Base-by-base conservation (phyloP, 2,888 invertebrate species). In the Pecten maximus region DNA sequence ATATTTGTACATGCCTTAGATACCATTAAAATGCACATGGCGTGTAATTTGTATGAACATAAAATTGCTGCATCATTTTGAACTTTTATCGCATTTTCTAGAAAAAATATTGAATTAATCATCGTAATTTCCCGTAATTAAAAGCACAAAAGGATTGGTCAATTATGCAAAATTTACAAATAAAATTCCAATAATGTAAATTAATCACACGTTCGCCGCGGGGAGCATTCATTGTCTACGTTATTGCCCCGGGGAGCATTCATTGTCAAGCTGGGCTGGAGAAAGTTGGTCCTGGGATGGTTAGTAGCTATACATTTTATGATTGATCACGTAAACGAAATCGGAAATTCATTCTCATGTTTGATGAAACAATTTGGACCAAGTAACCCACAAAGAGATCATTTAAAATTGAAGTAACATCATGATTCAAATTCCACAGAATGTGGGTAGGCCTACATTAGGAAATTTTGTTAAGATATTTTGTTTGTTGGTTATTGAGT, bases 101-200 rank as follows among this genome's bases (percentile, higher is more conserved):
- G 12, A 44, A 6, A 16, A 60, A 50, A 60, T 23, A 60, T 60
- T 60, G n/a, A 60, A 60, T 60, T 60, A 60, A 60, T 60, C 60
- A 60, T 60, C 8, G 19, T 60, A 23, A 60, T 60, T 60, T 60
- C 23, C 23, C 16, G 60, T 60, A n/a, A 23, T 60, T 60, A 60
- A 60, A 23, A 60, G 60, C 60, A 60, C 16, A 6, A 60, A 60
- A 60, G 60, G 60, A 60, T 60, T 23, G 60, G 60, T 60, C 60
- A 60, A 60, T 60, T 60, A 60, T 60, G 60, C 60, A 60, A 60
- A 60, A 60, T 60, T 60, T 6, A 3, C 19, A 60, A 60, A 16
- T 60, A 23, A n/a, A 60, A 60, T 60, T 60, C 60, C n/a, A 60
- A 60, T 60, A n/a, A 60, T 60, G 60, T 60, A n/a, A 60, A 60